phyloP scores from a whole-genome alignment of 1,140 invertebrate genomes.

The Paraescarpia echinospica region DNA sequence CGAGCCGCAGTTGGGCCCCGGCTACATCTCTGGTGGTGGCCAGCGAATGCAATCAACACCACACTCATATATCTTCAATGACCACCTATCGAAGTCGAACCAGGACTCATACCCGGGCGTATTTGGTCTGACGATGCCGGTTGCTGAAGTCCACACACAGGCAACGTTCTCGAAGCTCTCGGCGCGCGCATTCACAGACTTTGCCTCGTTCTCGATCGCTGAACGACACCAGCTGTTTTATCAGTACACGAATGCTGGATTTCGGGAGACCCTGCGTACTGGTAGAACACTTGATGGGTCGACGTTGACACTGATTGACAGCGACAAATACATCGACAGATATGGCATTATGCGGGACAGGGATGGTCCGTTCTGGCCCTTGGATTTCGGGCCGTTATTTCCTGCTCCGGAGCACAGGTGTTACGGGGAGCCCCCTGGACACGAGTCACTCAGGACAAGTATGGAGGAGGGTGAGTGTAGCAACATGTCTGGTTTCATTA shows the following conservation, averaged over 20 bases:
- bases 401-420: conserved; percentile 37
- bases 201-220: conserved; percentile 20
- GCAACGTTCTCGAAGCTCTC: conserved; percentile 16
- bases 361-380: conserved; percentile 55
- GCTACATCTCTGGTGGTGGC: neutral
- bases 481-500: neutral
- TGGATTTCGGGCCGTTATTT: conserved; percentile 47
- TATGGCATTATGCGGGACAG: conserved; percentile 48
- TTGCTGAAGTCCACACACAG: neutral
- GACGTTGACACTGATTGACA: conserved; percentile 34
- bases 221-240: conserved; percentile 28
- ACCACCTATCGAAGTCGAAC: neutral
- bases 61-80: neutral
- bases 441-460: neutral
- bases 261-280: conserved; percentile 40
- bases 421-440: neutral
- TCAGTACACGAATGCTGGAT: conserved; percentile 49
- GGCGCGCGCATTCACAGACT: conserved; percentile 19
- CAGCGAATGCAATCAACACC: neutral
- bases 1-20: neutral
- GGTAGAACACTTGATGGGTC: conserved; percentile 47
- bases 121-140: conserved; percentile 44
- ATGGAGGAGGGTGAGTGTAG: neutral
- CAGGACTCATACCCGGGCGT: neutral
- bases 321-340: conserved; percentile 49